Base-by-base conservation (phyloP, 2,797 vertebrate species). In the Tolypeutes matacus region DNA sequence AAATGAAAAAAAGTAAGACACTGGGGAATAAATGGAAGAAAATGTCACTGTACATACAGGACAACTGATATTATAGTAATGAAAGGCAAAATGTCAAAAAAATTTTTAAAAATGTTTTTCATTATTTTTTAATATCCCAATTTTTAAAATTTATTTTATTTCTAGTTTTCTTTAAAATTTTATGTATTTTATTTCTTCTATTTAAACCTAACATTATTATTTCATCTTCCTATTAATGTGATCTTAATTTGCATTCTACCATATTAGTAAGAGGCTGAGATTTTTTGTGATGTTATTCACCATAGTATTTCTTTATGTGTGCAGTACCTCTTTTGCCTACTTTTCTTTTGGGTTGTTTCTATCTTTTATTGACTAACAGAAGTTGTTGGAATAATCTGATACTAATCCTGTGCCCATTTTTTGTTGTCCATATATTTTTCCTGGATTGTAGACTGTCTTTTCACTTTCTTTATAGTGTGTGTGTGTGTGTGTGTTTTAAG, bases 241-340 rank as follows among this genome's bases (percentile, higher is more conserved):
- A 75, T 65, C 17, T 46, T 77, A 64, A 49, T 92, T 88, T 86
- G 39, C 17, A 51, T 23, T 51, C 76, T 18, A 56, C 31, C n/a
- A 70, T 64, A 21, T 77, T 80, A 62, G 3, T 25, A 70, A 87
- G 77, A 72, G 5, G 23, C 23, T 75, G 56, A 84, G 20, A 80
- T 81, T 31, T 82, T 56, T 93, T 51, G 56, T 51, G 56, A 73
- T 88, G 7, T 91, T 84, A 65, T 84, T 82, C 25, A 91, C 34
- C 12, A 76, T 69, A 56, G n/a, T 23, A 46, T 60, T 94, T 53
- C 29, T 85, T 82, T 51, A 39, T 13, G 64, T 77, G 36, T 21
- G 36, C 82, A 75, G 49, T 39, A 6, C 27, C 34, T 51, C 58
- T 70, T 65, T 83, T 85, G 17, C 36, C 58, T 75, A 3, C 46